Evolutionary conservation across 2,888 invertebrate genomes (phyloP).

Genomic region (Lamellibrachia columna): DNA sequence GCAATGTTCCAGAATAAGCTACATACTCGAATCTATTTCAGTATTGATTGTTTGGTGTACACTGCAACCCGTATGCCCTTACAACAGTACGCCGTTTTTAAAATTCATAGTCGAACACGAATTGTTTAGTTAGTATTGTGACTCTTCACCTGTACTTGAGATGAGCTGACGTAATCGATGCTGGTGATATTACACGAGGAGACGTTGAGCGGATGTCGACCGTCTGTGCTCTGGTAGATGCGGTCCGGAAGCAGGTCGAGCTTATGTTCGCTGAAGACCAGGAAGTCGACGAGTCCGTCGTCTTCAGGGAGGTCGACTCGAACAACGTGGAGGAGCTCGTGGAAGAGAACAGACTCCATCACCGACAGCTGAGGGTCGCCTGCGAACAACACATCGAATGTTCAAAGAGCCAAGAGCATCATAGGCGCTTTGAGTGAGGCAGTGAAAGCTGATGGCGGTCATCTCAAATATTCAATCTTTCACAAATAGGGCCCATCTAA

Average conservation of each 20-base stretch:
- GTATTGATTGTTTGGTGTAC: too few relatives aligned
- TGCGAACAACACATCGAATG: background rate
- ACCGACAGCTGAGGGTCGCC: slow-evolving; percentile 47
- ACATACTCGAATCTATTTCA: too few relatives aligned
- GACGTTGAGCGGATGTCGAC: slow-evolving; percentile 29
- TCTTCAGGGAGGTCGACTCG: slow-evolving; percentile 38
- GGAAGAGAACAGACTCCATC: slow-evolving; percentile 41
- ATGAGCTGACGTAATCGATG: background rate
- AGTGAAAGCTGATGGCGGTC: too few relatives aligned
- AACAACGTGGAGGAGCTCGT: slow-evolving; percentile 45
- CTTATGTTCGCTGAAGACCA: slow-evolving; percentile 44
- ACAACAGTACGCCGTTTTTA: too few relatives aligned
- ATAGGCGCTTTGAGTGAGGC: background rate
- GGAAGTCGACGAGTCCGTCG: slow-evolving; percentile 44
- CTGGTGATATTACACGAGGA: slow-evolving; percentile 21
- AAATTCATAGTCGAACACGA: background rate
- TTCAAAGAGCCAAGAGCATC: background rate
- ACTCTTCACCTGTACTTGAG: background rate
- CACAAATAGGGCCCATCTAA: too few relatives aligned
- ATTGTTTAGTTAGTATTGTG: background rate
- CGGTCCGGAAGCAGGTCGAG: slow-evolving; percentile 41
- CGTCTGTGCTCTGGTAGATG: slow-evolving; percentile 40
- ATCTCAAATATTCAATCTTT: too few relatives aligned
- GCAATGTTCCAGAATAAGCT: too few relatives aligned
- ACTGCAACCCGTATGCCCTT: too few relatives aligned